phyloP scores from a whole-genome alignment of 2,113 vertebrate genomes.

The Illadopsis cleaveri region DNA sequence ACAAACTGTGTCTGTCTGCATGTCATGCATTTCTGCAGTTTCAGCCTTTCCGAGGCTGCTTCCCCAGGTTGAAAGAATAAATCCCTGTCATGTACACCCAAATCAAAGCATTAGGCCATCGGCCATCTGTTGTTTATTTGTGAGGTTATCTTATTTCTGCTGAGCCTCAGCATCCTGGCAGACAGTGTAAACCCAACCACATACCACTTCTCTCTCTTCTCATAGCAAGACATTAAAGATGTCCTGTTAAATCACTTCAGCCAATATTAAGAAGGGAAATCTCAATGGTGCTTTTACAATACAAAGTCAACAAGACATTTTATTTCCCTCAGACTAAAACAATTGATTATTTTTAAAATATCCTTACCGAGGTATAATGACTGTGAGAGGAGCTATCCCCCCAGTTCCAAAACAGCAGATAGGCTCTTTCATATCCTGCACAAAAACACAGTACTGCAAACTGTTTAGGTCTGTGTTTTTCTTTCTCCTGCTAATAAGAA shows the following conservation, averaged over 20 bases:
- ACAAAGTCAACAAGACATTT: constrained; percentile 11
- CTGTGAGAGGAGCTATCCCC: not conserved
- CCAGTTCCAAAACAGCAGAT: not conserved
- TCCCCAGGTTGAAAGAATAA: constrained; percentile 53
- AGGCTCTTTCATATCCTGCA: not conserved
- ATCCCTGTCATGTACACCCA: constrained; percentile 32
- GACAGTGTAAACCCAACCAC: not conserved
- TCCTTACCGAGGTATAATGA: constrained; percentile 7
- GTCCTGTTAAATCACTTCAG: constrained; percentile 54
- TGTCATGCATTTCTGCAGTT: constrained; percentile 40
- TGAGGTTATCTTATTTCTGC: constrained; percentile 41
- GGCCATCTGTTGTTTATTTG: constrained; percentile 62
- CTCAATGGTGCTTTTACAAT: constrained; percentile 16
- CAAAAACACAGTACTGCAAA: not conserved
- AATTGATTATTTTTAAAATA: constrained; percentile 66
- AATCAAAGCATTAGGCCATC: constrained; percentile 46
- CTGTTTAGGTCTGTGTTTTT: not conserved
- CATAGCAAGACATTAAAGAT: constrained; percentile 3
- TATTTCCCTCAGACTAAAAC: constrained; percentile 51
- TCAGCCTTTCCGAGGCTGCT: constrained; percentile 37
- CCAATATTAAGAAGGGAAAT: not conserved
- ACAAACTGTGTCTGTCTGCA: not conserved
- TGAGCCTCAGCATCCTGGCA: constrained; percentile 35
- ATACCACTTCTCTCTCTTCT: not conserved
- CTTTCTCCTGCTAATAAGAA: not conserved